These are phyloP conservation scores for Dinocampus coccinellae DNA, from an alignment of 2,888 invertebrate genomes.

Conservation along the genomic window DNA sequence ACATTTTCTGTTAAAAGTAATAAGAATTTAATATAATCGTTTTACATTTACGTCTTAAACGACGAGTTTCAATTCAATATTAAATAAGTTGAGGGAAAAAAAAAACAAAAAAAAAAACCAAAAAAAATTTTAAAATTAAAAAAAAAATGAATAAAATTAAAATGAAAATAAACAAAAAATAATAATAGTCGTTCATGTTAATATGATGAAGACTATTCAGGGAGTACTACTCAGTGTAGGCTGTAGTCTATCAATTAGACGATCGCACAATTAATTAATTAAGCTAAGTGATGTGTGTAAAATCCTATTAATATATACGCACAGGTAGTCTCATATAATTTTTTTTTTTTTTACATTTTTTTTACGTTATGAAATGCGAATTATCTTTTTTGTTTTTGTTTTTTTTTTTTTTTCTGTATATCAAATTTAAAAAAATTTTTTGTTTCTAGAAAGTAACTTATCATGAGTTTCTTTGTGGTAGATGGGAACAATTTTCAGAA, in stretches of 20 bases:
- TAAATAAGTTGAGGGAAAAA: background rate
- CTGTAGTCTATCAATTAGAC: constrained; percentile 6
- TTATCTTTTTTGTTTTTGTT: background rate
- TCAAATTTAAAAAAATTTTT: too few species aligned
- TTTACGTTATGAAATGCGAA: background rate
- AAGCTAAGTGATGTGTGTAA: background rate
- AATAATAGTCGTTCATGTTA: too few species aligned
- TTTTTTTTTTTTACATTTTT: background rate
- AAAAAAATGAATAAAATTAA: background rate
- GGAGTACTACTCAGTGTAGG: too few species aligned
- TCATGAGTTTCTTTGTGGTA: background rate
- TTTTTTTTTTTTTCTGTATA: background rate
- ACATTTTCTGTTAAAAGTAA: constrained; percentile 73
- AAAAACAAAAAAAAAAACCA: background rate
- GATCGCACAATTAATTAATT: constrained; percentile 25
- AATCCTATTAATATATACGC: background rate
- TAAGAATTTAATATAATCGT: constrained; percentile 9
- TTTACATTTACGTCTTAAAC: background rate
- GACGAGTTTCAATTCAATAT: background rate
- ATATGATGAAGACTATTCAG: too few species aligned
- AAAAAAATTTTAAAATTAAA: constrained; percentile 11
- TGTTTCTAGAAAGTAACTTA: background rate
- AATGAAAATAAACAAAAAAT: background rate
- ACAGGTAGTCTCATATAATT: background rate
- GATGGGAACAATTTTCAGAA: background rate